These are phyloP conservation scores for Trachops cirrhosus DNA, from an alignment of 2,797 vertebrate species.

Conservation along the genomic window DNA sequence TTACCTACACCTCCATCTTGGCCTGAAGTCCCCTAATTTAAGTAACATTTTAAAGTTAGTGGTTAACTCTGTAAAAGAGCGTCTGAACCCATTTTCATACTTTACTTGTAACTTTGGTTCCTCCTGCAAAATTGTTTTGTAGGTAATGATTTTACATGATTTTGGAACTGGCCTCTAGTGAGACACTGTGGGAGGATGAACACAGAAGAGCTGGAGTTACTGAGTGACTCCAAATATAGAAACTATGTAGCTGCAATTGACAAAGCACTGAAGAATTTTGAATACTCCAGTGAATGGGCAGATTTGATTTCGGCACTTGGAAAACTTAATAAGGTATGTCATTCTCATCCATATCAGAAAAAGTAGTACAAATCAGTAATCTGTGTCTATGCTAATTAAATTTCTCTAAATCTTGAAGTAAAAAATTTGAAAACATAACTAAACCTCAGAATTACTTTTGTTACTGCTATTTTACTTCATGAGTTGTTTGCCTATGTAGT, in stretches of 20 bases:
- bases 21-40: neutral
- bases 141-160: slow-evolving; percentile 90
- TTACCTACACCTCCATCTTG: too few relatives aligned
- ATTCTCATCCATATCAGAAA: neutral
- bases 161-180: slow-evolving; percentile 86
- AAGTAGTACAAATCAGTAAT: slow-evolving; percentile 16
- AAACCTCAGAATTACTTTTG: slow-evolving; percentile 26
- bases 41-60: neutral
- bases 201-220: slow-evolving; percentile 97
- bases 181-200: slow-evolving; percentile 94
- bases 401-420: slow-evolving; percentile 51
- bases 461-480: slow-evolving; percentile 18
- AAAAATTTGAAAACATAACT: slow-evolving; percentile 8
- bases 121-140: slow-evolving; percentile 54
- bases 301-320: slow-evolving; percentile 98
- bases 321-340: slow-evolving; percentile 96
- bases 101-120: slow-evolving; percentile 45
- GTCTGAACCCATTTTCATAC: neutral
- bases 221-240: slow-evolving; percentile 98
- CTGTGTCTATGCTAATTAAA: neutral
- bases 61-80: neutral
- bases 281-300: slow-evolving; percentile 99
- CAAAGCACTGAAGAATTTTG: slow-evolving; percentile 99
- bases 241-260: slow-evolving; percentile 99
- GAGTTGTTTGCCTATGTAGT: neutral